These are phyloP conservation scores for Clinocottus analis DNA, from an alignment of 2,113 vertebrate genomes.

Conservation along the genomic window DNA sequence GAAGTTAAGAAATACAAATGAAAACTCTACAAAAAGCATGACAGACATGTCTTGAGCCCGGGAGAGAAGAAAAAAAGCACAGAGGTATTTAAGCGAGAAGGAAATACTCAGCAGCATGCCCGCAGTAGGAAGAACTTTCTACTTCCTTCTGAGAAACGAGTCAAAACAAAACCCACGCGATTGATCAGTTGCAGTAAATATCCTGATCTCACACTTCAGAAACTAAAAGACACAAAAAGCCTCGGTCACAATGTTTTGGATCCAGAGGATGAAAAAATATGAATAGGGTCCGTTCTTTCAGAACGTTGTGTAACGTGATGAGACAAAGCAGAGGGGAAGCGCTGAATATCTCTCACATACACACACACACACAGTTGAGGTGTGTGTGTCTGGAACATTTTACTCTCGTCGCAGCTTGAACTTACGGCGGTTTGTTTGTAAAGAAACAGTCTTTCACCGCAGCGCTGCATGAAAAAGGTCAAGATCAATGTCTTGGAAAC, in stretches of 20 bases:
- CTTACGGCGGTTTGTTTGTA: constrained; percentile 54
- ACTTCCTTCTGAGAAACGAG: constrained; percentile 10
- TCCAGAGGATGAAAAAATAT: not conserved
- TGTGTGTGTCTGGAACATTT: too few species aligned
- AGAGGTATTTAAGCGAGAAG: not conserved
- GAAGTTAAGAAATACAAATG: not conserved
- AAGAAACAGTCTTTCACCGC: constrained; percentile 49
- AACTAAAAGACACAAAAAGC: too few species aligned
- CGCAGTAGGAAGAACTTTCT: not conserved
- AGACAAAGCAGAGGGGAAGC: constrained; percentile 21
- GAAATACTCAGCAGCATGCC: not conserved
- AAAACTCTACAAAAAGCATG: not conserved
- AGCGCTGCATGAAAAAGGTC: constrained; percentile 40
- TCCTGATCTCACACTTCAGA: not conserved
- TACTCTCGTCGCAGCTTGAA: constrained; percentile 63
- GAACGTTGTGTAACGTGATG: constrained; percentile 51
- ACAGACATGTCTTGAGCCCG: not conserved
- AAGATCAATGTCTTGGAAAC: constrained; percentile 10
- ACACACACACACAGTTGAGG: too few species aligned
- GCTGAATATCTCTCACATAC: too few species aligned
- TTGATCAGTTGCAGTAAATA: not conserved
- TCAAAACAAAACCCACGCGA: not conserved
- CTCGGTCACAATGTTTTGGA: not conserved
- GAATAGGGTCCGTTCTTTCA: too few species aligned
- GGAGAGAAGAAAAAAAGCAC: not conserved